These are phyloP conservation scores for Hippocampus mohnikei DNA, from an alignment of 2,113 vertebrate genomes.

Conservation along the genomic window DNA sequence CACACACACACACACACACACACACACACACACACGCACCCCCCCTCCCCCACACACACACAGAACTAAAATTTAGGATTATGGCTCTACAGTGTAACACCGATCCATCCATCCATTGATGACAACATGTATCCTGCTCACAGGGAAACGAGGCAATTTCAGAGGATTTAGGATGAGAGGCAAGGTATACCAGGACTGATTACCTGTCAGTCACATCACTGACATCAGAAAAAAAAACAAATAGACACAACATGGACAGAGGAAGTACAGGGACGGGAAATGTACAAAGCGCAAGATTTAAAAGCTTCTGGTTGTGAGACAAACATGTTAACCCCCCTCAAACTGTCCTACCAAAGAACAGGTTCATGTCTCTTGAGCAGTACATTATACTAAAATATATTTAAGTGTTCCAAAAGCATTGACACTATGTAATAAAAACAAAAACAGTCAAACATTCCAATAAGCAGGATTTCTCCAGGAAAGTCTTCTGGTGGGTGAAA, in stretches of 20 bases:
- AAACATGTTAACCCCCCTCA: constrained; percentile 2
- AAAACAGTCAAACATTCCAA: neutral
- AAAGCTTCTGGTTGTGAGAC: neutral
- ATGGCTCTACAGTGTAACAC: too few species aligned
- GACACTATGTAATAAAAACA: constrained; percentile 1
- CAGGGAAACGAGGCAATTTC: neutral
- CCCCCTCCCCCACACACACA: too few species aligned
- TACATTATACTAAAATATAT: constrained; percentile 87
- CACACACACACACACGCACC: too few species aligned
- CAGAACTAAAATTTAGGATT: too few species aligned
- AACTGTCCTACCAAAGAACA: neutral
- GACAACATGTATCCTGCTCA: neutral
- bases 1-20: too few species aligned
- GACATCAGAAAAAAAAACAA: too few species aligned
- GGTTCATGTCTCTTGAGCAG: constrained; percentile 76
- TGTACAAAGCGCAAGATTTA: neutral
- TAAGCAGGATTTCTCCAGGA: neutral
- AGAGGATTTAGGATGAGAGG: neutral
- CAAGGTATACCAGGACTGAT: neutral
- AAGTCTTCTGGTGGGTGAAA: neutral
- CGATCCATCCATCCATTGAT: neutral
- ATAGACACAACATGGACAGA: neutral
- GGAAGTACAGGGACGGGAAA: neutral
- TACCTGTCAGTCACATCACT: neutral
- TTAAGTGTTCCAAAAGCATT: constrained; percentile 85